Evolutionary conservation across 2,113 vertebrate genomes (phyloP).

Genomic region (Elgaria multicarinata): DNA sequence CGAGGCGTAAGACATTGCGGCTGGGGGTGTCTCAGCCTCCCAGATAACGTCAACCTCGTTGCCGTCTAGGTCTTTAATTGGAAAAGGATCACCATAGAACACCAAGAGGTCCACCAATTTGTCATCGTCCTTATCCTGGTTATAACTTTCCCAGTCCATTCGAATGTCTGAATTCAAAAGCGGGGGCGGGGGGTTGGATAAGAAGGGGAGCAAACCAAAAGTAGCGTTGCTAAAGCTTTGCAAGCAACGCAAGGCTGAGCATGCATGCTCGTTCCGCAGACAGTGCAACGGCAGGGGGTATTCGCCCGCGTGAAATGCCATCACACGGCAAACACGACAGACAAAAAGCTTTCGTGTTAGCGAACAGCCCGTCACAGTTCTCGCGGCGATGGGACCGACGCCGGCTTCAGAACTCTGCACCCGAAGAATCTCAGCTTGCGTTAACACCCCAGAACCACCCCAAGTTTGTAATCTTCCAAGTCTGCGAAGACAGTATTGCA

Average conservation of each 20-base stretch:
- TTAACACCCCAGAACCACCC: background rate
- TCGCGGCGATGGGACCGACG: too few species aligned
- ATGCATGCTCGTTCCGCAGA: background rate
- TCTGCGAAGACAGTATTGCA: background rate
- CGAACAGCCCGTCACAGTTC: too few species aligned
- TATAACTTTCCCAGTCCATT: slow-evolving; percentile 88
- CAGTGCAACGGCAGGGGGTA: too few species aligned
- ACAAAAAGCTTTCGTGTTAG: background rate
- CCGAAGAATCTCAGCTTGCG: background rate
- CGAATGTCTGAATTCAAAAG: slow-evolving; percentile 84
- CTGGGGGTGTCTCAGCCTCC: background rate
- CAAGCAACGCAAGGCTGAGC: too few species aligned
- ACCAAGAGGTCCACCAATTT: slow-evolving; percentile 85
- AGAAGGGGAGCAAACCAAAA: background rate
- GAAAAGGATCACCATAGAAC: slow-evolving; percentile 83
- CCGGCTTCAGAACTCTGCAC: background rate
- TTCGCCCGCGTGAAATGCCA: background rate
- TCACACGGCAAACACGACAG: background rate
- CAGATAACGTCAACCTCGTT: slow-evolving; percentile 63
- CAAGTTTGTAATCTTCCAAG: background rate
- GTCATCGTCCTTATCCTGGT: slow-evolving; percentile 71
- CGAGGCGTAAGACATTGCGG: slow-evolving; percentile 42
- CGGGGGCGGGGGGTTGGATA: too few species aligned
- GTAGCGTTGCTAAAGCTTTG: background rate
- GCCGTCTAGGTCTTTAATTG: slow-evolving; percentile 75